Evolutionary conservation across 2,113 vertebrate species (phyloP), one percentile per base, ranked within the genome.

Genomic region (Ursus arctos): DNA sequence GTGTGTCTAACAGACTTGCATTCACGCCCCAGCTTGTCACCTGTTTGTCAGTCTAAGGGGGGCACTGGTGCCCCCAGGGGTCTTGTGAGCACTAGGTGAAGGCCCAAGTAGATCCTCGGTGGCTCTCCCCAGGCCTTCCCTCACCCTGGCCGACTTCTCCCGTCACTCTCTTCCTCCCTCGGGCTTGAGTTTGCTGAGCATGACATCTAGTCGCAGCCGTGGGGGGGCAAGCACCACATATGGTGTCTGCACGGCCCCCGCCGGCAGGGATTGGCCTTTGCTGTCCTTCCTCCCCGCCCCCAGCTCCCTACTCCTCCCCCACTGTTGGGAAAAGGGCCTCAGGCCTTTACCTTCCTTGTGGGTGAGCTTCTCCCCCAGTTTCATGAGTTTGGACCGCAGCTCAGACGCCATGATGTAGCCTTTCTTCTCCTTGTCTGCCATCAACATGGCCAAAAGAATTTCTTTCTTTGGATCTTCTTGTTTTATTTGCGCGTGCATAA

Each of bases 401-500:
- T 99, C 99, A 0, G 99, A 97, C 0, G 98, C 99, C 7, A 98
- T 7, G 98, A 99, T 99, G 97, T 98, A 97, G 0, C 99, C 99
- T 79, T 97, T 99, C 98, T 99, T 99, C 97, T 99, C 99, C 94
- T 99, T 99, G 99, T 99, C 99, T 0, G 99, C 98, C 99, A 99
- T 99, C 97, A 99, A 93, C 98, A 99, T 96, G 24, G 99, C 99
- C 2, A 99, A 97, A 90, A 99, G 99, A 98, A 99, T 99, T 97
- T 99, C 99, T 4, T 87, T 96, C 98, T 99, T 98, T 0, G 99
- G 99, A 69, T 99, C 99, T 93, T 99, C 99, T 96, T 99, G 99
- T 97, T 99, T 99, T 86, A 98, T 99, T 97, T 99, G 99, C 49
- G 98, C 98, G 98, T 99, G 99, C 99, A 99, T 99, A 76, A 99